Percentiles rank a stretch among this genome's conserved stretches.
phyloP scores from a whole-genome alignment of 2,888 invertebrate genomes.

The Plebejus argus region DNA sequence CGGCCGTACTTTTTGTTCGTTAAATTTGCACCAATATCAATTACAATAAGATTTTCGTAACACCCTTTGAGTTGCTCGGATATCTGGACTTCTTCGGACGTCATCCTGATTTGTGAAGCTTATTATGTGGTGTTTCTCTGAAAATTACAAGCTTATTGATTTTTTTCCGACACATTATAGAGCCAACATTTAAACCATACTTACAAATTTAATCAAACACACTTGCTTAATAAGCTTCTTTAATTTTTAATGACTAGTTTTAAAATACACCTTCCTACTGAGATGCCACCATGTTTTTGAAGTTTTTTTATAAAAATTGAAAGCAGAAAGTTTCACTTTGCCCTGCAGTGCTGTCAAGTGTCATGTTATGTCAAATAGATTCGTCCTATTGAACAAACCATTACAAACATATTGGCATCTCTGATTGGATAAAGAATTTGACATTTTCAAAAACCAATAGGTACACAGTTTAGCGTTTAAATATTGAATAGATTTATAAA shows the following conservation, averaged over 20 bases:
- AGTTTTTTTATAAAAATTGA: slow-evolving; percentile 35
- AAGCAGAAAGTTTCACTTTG: slow-evolving; percentile 41
- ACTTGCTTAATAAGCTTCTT: slow-evolving; percentile 75
- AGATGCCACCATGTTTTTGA: slow-evolving; percentile 78
- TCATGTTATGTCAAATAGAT: neutral
- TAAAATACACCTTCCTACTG: slow-evolving; percentile 70
- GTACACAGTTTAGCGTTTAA: neutral
- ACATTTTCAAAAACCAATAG: neutral
- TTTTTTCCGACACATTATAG: neutral
- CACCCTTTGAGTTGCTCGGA: slow-evolving; percentile 86
- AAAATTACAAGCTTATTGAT: slow-evolving; percentile 40
- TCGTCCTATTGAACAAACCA: neutral
- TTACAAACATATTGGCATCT: neutral
- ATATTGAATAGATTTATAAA: neutral
- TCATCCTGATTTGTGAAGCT: slow-evolving; percentile 76
- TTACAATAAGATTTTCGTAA: slow-evolving; percentile 94
- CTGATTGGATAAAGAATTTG: neutral
- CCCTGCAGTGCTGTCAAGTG: slow-evolving; percentile 13
- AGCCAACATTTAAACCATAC: slow-evolving; percentile 47
- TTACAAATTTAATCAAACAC: slow-evolving; percentile 80
- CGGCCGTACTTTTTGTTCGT: slow-evolving; percentile 96
- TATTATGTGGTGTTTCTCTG: slow-evolving; percentile 76
- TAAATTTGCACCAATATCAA: slow-evolving; percentile 95
- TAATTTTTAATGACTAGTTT: slow-evolving; percentile 67
- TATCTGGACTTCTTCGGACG: slow-evolving; percentile 76